Conservation (phyloP, 2,113 vertebrate genomes). For the Leiothrix lutea region DNA sequence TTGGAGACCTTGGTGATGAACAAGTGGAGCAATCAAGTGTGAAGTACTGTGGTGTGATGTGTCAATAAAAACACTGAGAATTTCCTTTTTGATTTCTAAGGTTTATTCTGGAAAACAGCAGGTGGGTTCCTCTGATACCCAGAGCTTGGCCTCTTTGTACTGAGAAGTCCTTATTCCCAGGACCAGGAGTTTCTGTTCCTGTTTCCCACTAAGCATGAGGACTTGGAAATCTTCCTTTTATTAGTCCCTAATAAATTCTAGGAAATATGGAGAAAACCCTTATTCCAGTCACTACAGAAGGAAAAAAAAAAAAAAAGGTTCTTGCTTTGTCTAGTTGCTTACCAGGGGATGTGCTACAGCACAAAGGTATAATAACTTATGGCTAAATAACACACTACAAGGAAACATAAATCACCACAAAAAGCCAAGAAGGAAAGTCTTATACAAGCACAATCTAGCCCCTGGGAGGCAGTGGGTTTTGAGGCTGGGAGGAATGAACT, state of each 20-base stretch:
- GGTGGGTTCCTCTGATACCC: not conserved
- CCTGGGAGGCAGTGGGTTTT: not conserved
- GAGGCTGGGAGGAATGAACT: not conserved
- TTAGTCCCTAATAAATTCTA: not conserved
- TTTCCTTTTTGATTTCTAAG: not conserved
- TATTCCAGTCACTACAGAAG: not conserved
- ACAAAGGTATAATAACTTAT: conserved; percentile 6
- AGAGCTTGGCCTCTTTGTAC: not conserved
- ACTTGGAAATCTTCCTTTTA: not conserved
- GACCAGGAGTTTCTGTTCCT: not conserved
- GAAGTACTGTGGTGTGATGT: not conserved
- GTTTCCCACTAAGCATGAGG: not conserved
- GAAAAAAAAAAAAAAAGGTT: not conserved
- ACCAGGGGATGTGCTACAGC: not conserved
- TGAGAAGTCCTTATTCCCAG: not conserved
- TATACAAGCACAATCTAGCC: not conserved
- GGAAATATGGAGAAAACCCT: not conserved
- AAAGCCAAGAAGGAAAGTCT: not conserved
- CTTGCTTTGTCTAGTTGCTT: not conserved
- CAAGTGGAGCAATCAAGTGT: not conserved
- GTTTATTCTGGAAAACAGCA: not conserved
- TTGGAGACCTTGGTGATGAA: not conserved
- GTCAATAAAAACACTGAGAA: not conserved
- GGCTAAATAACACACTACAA: not conserved
- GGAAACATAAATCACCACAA: not conserved